Percentiles rank a stretch among this genome's conserved stretches.
These are phyloP conservation scores for Valencia hispanica DNA, from an alignment of 2,797 vertebrate genomes.

Conservation along the genomic window DNA sequence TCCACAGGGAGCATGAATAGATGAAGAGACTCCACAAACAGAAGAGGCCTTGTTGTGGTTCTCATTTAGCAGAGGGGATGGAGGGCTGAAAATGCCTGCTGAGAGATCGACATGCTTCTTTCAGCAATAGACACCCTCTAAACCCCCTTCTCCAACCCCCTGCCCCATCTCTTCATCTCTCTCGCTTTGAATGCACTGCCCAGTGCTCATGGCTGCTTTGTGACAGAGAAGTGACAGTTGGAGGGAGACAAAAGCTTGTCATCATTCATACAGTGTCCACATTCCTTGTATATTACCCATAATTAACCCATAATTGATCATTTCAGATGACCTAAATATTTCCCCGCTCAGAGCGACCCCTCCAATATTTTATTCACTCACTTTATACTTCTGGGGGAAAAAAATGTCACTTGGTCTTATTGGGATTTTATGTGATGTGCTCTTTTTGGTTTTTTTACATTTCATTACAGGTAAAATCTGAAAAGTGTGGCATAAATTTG, in stretches of 20 bases:
- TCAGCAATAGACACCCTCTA: conserved; percentile 71
- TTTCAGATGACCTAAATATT: conserved; percentile 19
- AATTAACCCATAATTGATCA: conserved; percentile 23
- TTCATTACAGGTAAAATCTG: background rate
- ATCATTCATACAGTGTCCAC: conserved; percentile 42
- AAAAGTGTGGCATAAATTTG: background rate
- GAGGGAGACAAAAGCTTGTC: conserved; percentile 63
- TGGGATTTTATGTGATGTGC: background rate
- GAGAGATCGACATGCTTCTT: conserved; percentile 86
- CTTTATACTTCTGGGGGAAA: background rate
- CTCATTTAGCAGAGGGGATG: conserved; percentile 64
- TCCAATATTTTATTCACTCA: background rate
- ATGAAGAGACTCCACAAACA: conserved; percentile 79
- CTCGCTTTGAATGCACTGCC: conserved; percentile 48
- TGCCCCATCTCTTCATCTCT: conserved; percentile 59
- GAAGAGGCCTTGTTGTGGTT: conserved; percentile 84
- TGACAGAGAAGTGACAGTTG: conserved; percentile 56
- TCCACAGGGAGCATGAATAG: conserved; percentile 77
- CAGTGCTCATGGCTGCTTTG: conserved; percentile 52
- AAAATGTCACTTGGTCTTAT: background rate
- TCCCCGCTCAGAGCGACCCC: background rate
- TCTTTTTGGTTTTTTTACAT: background rate
- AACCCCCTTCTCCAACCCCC: conserved; percentile 1
- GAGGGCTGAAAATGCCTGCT: conserved; percentile 75
- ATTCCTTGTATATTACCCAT: conserved; percentile 32